Conservation (phyloP, 2,888 invertebrate genomes). For the Notodonta dromedarius region DNA sequence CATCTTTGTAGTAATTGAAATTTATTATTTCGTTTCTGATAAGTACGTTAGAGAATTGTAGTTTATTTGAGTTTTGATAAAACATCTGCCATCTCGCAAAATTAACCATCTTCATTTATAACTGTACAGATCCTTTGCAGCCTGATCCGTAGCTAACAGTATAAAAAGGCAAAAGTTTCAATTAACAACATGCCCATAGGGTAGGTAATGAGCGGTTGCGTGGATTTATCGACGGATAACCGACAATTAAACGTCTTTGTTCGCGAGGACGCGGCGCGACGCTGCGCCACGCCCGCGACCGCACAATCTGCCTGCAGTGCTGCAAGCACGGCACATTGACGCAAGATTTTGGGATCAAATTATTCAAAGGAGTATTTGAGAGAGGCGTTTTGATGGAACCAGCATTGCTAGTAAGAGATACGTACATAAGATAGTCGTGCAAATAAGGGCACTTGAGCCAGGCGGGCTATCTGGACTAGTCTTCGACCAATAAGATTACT, state of each 20-base stretch:
- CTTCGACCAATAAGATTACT: no score
- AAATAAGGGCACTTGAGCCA: not conserved
- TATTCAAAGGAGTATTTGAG: not conserved
- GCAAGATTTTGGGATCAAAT: not conserved
- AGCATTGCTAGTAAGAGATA: not conserved
- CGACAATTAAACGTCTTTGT: constrained; percentile 81
- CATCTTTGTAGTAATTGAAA: no score
- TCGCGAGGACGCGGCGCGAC: constrained; percentile 49
- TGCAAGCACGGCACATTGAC: constrained; percentile 8
- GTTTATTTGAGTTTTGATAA: no score
- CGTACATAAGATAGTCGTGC: not conserved
- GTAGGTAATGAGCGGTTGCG: constrained; percentile 76
- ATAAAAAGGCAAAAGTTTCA: constrained; percentile 72
- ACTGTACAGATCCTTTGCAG: not conserved
- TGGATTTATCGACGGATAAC: constrained; percentile 76
- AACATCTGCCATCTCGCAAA: not conserved
- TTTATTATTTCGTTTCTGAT: no score
- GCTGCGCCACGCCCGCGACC: constrained; percentile 48
- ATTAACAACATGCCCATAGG: constrained; percentile 80
- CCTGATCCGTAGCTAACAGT: constrained; percentile 10
- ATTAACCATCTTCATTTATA: not conserved
- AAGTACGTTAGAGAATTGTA: no score
- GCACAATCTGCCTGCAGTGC: constrained; percentile 45
- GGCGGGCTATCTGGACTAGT: no score
- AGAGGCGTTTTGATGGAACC: not conserved